Conservation (phyloP, 2,113 vertebrate genomes). For the Osmerus mordax region DNA sequence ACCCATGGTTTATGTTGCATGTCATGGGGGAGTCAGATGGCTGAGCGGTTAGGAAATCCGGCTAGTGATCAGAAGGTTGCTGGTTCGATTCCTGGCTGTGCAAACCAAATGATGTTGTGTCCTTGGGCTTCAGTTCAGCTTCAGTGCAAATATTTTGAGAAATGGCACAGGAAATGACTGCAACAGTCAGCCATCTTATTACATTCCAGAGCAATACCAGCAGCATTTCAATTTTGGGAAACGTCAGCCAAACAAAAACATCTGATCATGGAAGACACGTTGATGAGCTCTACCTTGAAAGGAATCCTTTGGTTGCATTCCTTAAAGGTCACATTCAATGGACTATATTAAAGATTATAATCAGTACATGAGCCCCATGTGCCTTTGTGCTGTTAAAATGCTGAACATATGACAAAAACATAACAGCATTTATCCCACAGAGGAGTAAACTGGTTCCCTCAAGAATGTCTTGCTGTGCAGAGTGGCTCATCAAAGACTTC, state of each 20-base stretch:
- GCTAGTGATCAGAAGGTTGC: too few relatives aligned
- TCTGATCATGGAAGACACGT: neutral
- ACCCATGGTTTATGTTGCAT: neutral
- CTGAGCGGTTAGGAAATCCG: too few relatives aligned
- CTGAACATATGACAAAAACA: neutral
- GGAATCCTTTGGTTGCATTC: neutral
- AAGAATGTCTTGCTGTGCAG: neutral
- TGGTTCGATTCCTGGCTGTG: too few relatives aligned
- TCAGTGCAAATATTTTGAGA: neutral
- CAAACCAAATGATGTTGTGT: too few relatives aligned
- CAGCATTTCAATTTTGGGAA: too few relatives aligned
- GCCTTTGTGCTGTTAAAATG: neutral
- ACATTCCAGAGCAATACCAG: too few relatives aligned
- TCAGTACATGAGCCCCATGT: neutral
- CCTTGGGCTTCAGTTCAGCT: neutral
- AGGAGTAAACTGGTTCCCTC: neutral
- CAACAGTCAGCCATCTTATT: neutral
- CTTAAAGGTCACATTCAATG: neutral
- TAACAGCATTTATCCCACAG: neutral
- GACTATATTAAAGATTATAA: neutral
- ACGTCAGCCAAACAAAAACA: too few relatives aligned
- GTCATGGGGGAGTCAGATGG: too few relatives aligned
- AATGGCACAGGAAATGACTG: neutral
- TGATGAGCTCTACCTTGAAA: neutral
- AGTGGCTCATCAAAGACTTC: neutral